Base-by-base conservation (phyloP, 23 tunicate species). In the Ascidia mentula region DNA sequence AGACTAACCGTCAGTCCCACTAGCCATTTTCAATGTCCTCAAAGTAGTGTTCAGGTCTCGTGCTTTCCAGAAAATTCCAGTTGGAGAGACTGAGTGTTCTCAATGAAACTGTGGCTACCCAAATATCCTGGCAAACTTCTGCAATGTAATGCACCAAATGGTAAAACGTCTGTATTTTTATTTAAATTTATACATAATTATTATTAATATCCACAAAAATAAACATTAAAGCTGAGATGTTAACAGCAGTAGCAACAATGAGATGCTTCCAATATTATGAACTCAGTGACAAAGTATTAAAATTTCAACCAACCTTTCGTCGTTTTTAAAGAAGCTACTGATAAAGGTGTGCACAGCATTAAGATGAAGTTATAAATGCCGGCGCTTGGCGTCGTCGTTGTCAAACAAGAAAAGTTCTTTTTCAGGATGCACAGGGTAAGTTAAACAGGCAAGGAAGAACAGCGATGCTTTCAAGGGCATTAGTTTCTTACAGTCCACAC, bases 11-110 rank as follows among this genome's bases (percentile, higher is more conserved):
- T 88, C 84, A 78, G 75, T 78, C 71, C 84, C 88, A 91, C 86
- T 86, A 91, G 97, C 97, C 97, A 91, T 91, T 91, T 82, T 91
- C 97, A 81, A 91, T 82, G 59, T 85, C 90, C 82, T 91, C 97
- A 60, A 91, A 91, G 75, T 91, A 84, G 84, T 91, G 97, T 77
- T 91, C 39, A 40, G 97, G 97, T 3, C 97, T 87, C 33, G 87
- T 85, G 69, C 97, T 74, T 37, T 61, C 81, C 71, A 91, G 89
- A 59, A 73, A 53, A 78, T 82, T 91, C 82, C 87, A 91, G 76
- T 91, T 91, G 0, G 80, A 84, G 22, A 91, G 79, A 59, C 80
- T 75, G 5, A 80, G 83, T 59, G 40, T 28, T 17, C 97, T 80
- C 79, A 89, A n/a, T 33, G 78, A 75, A 34, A 79, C 77, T 18